A percentile compares a stretch with the other conserved stretches of the same genome.
These are phyloP conservation scores for Pachycephus smyrnensis DNA, from an alignment of 2,888 invertebrate genomes.

Conservation along the genomic window DNA sequence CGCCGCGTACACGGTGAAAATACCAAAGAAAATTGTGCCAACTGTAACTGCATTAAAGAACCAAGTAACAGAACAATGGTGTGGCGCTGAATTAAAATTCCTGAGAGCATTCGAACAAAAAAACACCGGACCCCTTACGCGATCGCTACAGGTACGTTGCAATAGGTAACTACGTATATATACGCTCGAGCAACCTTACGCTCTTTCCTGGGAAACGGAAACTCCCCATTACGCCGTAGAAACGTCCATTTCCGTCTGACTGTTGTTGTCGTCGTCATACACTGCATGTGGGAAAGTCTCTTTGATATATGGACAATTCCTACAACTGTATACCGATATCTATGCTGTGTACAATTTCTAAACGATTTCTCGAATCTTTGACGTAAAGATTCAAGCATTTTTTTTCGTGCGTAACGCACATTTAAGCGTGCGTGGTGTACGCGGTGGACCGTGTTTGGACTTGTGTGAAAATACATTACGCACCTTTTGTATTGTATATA, in stretches of 20 bases:
- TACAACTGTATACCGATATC: neutral
- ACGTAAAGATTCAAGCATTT: neutral
- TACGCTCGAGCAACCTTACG: neutral
- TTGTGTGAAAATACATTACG: neutral
- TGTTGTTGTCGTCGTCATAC: slow-evolving; percentile 35
- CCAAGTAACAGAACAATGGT: neutral
- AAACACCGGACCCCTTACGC: neutral
- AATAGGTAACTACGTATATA: neutral
- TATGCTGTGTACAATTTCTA: neutral
- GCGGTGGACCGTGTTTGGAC: neutral
- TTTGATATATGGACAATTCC: neutral
- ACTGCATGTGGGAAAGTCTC: neutral
- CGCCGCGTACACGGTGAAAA: neutral
- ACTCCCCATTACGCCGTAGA: slow-evolving; percentile 60
- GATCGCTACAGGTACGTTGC: neutral
- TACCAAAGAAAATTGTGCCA: neutral
- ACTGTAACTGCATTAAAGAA: neutral
- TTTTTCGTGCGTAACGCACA: neutral
- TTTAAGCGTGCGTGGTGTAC: neutral
- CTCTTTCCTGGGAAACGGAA: slow-evolving; percentile 46
- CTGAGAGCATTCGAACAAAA: neutral
- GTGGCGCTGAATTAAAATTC: neutral
- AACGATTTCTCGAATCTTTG: neutral
- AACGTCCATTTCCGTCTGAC: slow-evolving; percentile 56
- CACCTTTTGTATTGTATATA: neutral